These are phyloP conservation scores for Paramuricea clavata DNA, from an alignment of 92 coral and sea anemone species.

Conservation along the genomic window DNA sequence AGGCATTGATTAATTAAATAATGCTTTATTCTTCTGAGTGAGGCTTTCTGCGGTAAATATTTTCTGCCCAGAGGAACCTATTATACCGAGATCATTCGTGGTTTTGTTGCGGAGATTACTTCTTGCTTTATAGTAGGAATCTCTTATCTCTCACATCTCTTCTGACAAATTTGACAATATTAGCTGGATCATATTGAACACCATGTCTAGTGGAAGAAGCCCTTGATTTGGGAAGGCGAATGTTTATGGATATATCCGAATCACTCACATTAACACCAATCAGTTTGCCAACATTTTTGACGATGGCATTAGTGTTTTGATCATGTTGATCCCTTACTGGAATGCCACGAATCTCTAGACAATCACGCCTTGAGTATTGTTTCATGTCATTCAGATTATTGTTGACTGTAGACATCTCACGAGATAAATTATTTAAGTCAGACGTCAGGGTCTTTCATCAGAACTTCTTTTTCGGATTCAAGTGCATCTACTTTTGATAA, in stretches of 20 bases:
- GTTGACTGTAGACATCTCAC: too few species aligned
- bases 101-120: neutral
- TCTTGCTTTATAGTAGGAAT: neutral
- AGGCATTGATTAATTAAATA: neutral
- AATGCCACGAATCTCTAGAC: slow-evolving; percentile 4
- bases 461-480: too few species aligned
- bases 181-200: neutral
- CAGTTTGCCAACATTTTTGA: neutral
- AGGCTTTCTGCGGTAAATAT: neutral
- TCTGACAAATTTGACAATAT: neutral
- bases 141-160: slow-evolving; percentile 7
- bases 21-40: neutral
- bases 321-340: neutral
- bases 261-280: neutral
- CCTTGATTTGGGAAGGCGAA: neutral
- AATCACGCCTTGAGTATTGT: neutral
- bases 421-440: too few species aligned
- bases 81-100: neutral
- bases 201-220: neutral
- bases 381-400: neutral
- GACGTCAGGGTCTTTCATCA: too few species aligned
- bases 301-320: neutral
- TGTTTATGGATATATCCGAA: neutral
- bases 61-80: neutral
- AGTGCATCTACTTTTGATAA: too few species aligned